phyloP scores from a whole-genome alignment of 2,888 invertebrate species.

The Acanthoscelides obtectus region DNA sequence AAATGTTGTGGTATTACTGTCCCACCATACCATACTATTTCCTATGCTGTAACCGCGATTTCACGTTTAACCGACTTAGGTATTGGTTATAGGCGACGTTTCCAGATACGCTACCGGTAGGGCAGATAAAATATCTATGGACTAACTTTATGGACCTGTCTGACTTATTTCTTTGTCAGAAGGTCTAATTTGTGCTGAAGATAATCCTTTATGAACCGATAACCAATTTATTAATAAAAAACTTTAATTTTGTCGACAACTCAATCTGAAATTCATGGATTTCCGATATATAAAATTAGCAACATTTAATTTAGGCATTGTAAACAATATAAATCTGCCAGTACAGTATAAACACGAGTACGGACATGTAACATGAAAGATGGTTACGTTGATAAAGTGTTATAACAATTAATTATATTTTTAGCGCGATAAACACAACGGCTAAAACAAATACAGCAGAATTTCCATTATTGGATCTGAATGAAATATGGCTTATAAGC shows the following conservation, averaged over 20 bases:
- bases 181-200: too few species aligned
- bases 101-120: too few species aligned
- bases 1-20: too few species aligned
- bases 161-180: too few species aligned
- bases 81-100: too few species aligned
- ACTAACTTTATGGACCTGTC: too few species aligned
- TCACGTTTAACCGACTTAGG: too few species aligned
- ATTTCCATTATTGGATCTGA: not conserved
- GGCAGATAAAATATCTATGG: too few species aligned
- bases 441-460: not conserved
- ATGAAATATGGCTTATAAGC: conserved; percentile 6
- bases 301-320: not conserved
- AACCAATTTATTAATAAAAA: not conserved
- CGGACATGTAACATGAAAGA: not conserved
- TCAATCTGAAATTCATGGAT: not conserved
- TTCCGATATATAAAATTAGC: not conserved
- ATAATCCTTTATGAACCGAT: too few species aligned
- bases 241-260: not conserved
- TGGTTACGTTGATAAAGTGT: not conserved
- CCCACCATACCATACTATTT: too few species aligned
- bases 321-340: not conserved
- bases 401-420: not conserved
- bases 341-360: not conserved
- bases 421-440: not conserved
- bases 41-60: too few species aligned